Evolutionary conservation across 2,797 vertebrate species (phyloP), one percentile per base, ranked within the genome.

Genomic region (Urophycis tenuis): DNA sequence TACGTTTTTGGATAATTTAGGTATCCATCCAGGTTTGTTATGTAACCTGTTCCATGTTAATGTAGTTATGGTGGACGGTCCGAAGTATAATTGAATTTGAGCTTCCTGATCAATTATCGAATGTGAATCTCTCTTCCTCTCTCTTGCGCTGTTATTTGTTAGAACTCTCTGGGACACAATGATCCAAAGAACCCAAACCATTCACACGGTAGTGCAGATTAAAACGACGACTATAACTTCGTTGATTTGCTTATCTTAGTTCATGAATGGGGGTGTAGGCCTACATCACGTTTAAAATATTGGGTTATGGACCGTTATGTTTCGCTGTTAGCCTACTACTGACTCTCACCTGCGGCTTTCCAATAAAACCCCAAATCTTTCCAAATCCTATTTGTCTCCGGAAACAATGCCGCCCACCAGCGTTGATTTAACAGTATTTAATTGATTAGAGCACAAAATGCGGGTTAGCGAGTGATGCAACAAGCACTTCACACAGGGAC

Each of bases 401-500:
- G 72, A 36, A 73, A 29, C 35, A 73, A 39, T 9, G 71, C 33
- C 33, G 10, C 22, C 72, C 3, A 73, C 11, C 35, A 12, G n/a
- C 41, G 72, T 35, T 35, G n/a, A 39, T 25, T 39, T 73, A 73
- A 73, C 35, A 25, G 35, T 35, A 17, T 73, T 73, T 36, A 36
- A 41, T 73, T 73, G 34, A 73, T 36, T 36, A 25, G 35, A 25
- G 35, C n/a, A 15, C 35, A 73, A 73, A 41, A 29, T 8, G n/a
- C 19, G 35, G 72, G 35, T 29, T 35, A 73, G 35, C 5, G 45
- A 22, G 71, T 35, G 71, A 72, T 3, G 32, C 22, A 72, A 72
- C 34, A 72, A 72, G 33, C 71, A 25, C 32, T 72, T 35, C 5
- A 72, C 71, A 17, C n/a, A 41, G n/a, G 34, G 12, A 12, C 10